phyloP scores from a whole-genome alignment of 2,797 vertebrate species.

The Selene dorsalis region DNA sequence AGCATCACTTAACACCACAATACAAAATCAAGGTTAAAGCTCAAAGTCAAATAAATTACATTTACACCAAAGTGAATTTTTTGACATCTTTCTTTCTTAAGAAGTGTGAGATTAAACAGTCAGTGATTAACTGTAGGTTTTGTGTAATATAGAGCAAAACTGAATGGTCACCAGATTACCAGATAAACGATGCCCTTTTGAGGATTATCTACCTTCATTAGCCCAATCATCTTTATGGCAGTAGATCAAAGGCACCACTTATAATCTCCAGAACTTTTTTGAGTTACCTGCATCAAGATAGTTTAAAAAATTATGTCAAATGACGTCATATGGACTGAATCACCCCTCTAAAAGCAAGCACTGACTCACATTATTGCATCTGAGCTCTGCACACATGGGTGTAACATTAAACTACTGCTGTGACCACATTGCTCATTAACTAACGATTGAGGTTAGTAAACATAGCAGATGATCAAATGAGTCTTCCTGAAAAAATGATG shows the following conservation, averaged over 20 bases:
- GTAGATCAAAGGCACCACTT: conserved; percentile 49
- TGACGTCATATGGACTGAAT: background rate
- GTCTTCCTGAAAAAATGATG: background rate
- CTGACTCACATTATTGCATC: background rate
- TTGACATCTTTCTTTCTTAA: background rate
- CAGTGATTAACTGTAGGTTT: conserved; percentile 26
- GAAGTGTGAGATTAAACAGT: conserved; percentile 7
- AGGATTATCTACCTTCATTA: conserved; percentile 37
- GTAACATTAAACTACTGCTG: conserved; percentile 8
- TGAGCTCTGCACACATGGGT: background rate
- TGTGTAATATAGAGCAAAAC: background rate
- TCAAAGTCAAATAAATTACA: conserved; percentile 11
- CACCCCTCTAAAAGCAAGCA: background rate
- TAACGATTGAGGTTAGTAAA: background rate
- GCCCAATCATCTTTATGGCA: conserved; percentile 32
- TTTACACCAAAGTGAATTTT: conserved; percentile 10
- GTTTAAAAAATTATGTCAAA: conserved; percentile 11
- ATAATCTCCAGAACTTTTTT: conserved; percentile 29
- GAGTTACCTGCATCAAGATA: conserved; percentile 5
- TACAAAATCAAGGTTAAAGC: conserved; percentile 9
- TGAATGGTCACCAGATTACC: conserved; percentile 29
- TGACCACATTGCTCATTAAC: background rate
- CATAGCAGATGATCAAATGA: background rate
- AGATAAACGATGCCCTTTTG: background rate
- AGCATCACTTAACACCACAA: background rate